Percentiles rank a stretch among this genome's conserved stretches.
Conservation (phyloP, 1,140 invertebrate species). For the Bombyx mandarina region DNA sequence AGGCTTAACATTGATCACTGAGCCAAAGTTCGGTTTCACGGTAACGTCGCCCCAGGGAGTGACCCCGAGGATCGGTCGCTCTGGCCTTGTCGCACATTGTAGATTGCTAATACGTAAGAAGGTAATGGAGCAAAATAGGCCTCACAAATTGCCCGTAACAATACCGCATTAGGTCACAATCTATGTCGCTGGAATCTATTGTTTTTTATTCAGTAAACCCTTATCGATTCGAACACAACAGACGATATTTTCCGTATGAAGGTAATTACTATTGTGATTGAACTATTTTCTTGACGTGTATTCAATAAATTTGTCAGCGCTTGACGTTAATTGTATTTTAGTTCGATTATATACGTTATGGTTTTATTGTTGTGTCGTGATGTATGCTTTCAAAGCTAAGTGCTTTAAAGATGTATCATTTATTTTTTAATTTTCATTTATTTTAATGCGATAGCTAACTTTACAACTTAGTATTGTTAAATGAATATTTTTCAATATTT, state of each 20-base stretch:
- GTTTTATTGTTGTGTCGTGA: too few species aligned
- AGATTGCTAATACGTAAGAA: constrained; percentile 24
- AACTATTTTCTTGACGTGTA: constrained; percentile 8
- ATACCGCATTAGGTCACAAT: constrained; percentile 36
- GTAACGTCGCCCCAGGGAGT: constrained; percentile 45
- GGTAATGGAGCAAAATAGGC: constrained; percentile 22
- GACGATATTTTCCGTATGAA: constrained; percentile 9
- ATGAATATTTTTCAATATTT: too few species aligned
- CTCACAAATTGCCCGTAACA: constrained; percentile 35
- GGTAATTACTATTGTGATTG: constrained; percentile 14
- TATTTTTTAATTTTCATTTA: too few species aligned
- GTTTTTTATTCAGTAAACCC: constrained; percentile 19
- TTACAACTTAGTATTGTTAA: too few species aligned
- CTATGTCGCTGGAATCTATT: constrained; percentile 22
- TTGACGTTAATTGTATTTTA: too few species aligned
- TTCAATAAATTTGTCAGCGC: too few species aligned
- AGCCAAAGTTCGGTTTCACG: constrained; percentile 40
- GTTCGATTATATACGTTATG: too few species aligned
- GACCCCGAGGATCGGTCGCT: constrained; percentile 18
- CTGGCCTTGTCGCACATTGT: constrained; percentile 30
- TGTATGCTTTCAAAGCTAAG: too few species aligned
- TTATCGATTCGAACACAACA: constrained; percentile 18
- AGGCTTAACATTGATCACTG: constrained; percentile 45
- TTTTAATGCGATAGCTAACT: too few species aligned
- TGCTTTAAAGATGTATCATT: too few species aligned